Evolutionary conservation across 2,113 vertebrate genomes (phyloP), one percentile per base, ranked within the genome.

Genomic region (Pedionomus torquatus): DNA sequence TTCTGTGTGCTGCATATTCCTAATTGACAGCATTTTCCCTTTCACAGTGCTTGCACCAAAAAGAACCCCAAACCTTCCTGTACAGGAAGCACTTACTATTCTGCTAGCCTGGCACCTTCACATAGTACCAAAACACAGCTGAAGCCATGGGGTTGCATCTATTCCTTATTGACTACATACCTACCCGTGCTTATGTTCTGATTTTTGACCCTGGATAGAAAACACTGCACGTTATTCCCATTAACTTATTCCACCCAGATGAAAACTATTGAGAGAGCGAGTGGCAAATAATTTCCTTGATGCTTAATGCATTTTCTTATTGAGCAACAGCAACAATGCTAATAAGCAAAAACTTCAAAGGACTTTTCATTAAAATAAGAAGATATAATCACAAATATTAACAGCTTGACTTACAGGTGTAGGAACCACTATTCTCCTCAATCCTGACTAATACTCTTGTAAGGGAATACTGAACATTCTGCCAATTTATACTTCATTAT

Each of bases 1-100:
- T 13, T 43, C 24, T 8, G 1, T 4, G n/a, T 24, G 13, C 48
- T 46, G 30, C 30, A 2, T 14, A 4, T 51, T 63, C 21, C 43
- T 10, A 6, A 18, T n/a, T 4, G 26, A 7, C 3, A 21, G 19
- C 17, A 17, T 11, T 11, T 25, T 19, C 16, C 9, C 10, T 76
- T 18, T 48, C 49, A 15, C 21, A 19, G 35, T 21, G 21, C 19
- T 69, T 37, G 33, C 39, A 44, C 18, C 49, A 23, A 17, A 23
- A n/a, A 17, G 23, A 39, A 12, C 24, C 31, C 23, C 11, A 25
- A 5, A 1, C 26, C 31, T 55, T 37, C 43, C 13, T 63, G 57
- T 1, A 21, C 3, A 4, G 1, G 17, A 19, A 75, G 11, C 3
- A 1, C 43, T 16, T 54, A 12, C 3, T 4, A 0, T 30, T 33